Base-by-base conservation (phyloP, 2,797 vertebrate species). In the Falco naumanni region DNA sequence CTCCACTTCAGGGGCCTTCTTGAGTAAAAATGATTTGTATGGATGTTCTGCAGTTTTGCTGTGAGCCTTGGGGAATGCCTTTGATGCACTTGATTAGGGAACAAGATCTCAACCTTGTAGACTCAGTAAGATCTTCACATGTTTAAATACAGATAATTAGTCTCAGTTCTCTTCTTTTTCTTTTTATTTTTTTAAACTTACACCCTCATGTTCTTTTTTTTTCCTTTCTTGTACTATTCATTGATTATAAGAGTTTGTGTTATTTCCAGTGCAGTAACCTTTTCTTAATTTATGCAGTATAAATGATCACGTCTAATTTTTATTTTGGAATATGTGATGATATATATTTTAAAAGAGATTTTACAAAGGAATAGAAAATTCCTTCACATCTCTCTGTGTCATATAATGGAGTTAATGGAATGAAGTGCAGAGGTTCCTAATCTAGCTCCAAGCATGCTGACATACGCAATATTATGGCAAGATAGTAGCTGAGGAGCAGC, bases 121-220 rank as follows among this genome's bases (percentile, higher is more conserved):
- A 70, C 79, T 94, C 57, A 71, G 89, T 95, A 56, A 93, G 86
- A 96, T 93, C 84, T 76, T 96, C 92, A 87, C 57, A 85, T 90
- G 82, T 72, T 97, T 96, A 96, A 95, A 96, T 95, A 96, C 72
- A 86, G 89, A 89, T 96, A 95, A 97, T 97, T 96, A 96, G 72
- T 96, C 87, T 91, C 86, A 45, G 47, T 93, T 93, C 50, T 89
- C 41, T 83, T 47, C 9, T 28, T 56, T 39, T 60, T n/a, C 15
- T 33, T 8, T 47, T 31, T 59, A 20, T 65, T 66, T 87, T 80
- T 63, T 60, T 4, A 6, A 43, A 57, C 19, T 66, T 56, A 29
- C 16, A 53, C 16, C 4, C 8, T 60, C 17, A 7, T 65, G 37
- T 21, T 69, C 0, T 6, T 24, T 10, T 59, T 61, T 65, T 37